A percentile compares a stretch with the other conserved stretches of the same genome.
Conservation (phyloP, 2,113 vertebrate genomes). For the Pyrgilauda ruficollis region DNA sequence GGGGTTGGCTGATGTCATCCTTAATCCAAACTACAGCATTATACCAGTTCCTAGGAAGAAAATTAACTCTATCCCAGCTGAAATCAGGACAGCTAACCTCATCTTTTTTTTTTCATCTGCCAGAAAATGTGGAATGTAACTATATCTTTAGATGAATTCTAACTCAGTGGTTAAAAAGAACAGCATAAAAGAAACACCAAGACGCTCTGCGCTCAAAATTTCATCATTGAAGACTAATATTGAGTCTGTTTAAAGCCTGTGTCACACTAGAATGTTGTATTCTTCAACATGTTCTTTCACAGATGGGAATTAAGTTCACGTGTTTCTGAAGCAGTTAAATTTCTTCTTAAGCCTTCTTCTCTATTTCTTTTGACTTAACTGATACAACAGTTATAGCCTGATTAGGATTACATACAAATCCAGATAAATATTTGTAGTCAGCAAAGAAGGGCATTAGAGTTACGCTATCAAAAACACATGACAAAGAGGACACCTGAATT, state of each 20-base stretch:
- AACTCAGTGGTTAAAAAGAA: not conserved
- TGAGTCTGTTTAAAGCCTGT: not conserved
- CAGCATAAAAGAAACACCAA: not conserved
- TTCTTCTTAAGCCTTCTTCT: not conserved
- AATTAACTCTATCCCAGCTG: not conserved
- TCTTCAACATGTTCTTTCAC: not conserved
- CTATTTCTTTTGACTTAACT: not conserved
- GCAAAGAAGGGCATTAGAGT: not conserved
- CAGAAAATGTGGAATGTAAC: not conserved
- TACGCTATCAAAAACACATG: not conserved
- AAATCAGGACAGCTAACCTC: not conserved
- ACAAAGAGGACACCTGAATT: slow-evolving; percentile 51
- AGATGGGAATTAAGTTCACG: not conserved
- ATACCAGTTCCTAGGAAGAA: not conserved
- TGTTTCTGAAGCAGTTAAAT: not conserved
- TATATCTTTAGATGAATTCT: not conserved
- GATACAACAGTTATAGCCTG: not conserved
- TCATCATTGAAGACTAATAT: not conserved
- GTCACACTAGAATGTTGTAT: not conserved
- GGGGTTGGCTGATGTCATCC: not conserved
- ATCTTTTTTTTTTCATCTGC: not conserved
- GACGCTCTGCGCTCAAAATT: not conserved
- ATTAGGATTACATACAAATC: not conserved
- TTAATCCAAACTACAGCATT: not conserved
- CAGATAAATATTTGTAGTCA: not conserved